Evolutionary conservation across 2,888 invertebrate species (phyloP).

Genomic region (Nezara viridula): DNA sequence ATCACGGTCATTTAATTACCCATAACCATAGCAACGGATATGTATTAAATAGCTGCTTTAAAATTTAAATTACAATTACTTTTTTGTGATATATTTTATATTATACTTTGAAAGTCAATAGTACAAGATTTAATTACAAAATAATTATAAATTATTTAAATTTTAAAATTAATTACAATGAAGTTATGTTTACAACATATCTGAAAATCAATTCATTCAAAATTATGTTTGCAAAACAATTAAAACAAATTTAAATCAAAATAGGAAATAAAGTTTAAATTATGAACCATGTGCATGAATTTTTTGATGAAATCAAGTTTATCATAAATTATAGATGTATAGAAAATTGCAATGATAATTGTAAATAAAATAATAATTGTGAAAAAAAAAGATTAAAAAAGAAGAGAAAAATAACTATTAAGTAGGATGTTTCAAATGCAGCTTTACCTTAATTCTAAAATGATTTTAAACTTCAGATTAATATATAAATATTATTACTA

Average conservation of each 20-base stretch:
- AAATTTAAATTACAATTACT: constrained; percentile 7
- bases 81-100: constrained; percentile 5
- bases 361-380: background rate
- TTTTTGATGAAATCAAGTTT: background rate
- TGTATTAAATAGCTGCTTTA: constrained; percentile 31
- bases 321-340: background rate
- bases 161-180: constrained; percentile 57
- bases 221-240: constrained; percentile 6
- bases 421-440: background rate
- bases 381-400: background rate
- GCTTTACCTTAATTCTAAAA: background rate
- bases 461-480: background rate
- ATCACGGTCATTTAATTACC: constrained; percentile 42
- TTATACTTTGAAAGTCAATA: background rate
- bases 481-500: background rate
- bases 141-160: background rate
- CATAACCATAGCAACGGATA: constrained; percentile 15
- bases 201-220: constrained; percentile 12
- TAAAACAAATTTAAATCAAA: background rate
- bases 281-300: constrained; percentile 19
- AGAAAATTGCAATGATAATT: background rate
- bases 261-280: background rate
- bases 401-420: background rate
- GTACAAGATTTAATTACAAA: constrained; percentile 1
- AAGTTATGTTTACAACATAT: constrained; percentile 43